Percentiles rank a stretch among this genome's conserved stretches.
These are phyloP conservation scores for Arbacia lixula DNA, from an alignment of 53 echinoderm and acorn worm genomes.

Conservation along the genomic window DNA sequence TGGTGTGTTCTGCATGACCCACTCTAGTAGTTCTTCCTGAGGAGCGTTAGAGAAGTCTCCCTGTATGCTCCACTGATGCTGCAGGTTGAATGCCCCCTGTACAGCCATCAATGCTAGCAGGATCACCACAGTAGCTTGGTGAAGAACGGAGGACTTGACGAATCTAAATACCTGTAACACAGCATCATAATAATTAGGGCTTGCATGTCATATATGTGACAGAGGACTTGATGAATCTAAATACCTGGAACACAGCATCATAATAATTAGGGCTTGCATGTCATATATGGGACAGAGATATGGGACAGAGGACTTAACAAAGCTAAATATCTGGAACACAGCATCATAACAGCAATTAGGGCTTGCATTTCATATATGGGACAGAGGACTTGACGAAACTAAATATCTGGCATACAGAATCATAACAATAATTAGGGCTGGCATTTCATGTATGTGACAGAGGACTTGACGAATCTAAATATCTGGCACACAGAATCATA, in stretches of 20 bases:
- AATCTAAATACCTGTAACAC: constrained; percentile 74
- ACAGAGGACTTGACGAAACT: too few relatives aligned
- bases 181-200: too few relatives aligned
- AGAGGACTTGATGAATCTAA: constrained; percentile 67
- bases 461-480: constrained; percentile 70
- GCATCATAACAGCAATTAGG: too few relatives aligned
- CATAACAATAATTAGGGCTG: constrained; percentile 60
- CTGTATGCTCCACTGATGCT: constrained; percentile 78
- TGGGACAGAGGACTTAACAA: constrained; percentile 64
- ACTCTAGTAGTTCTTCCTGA: constrained; percentile 85
- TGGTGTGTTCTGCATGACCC: constrained; percentile 85
- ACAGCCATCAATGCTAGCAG: constrained; percentile 79
- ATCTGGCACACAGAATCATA: too few relatives aligned
- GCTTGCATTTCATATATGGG: too few relatives aligned
- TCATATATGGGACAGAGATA: too few relatives aligned
- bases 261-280: too few relatives aligned
- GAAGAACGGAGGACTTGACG: constrained; percentile 63
- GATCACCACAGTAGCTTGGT: constrained; percentile 64
- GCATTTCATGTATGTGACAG: constrained; percentile 62
- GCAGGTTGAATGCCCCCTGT: constrained; percentile 66
- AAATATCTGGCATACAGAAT: constrained; percentile 66
- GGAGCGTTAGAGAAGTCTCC: constrained; percentile 90
- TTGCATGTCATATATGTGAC: too few relatives aligned
- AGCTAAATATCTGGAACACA: constrained; percentile 76
- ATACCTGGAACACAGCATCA: constrained; percentile 76